A percentile compares a stretch with the other conserved stretches of the same genome.
phyloP scores from a whole-genome alignment of 2,797 vertebrate species.

The Gallinago stenura region DNA sequence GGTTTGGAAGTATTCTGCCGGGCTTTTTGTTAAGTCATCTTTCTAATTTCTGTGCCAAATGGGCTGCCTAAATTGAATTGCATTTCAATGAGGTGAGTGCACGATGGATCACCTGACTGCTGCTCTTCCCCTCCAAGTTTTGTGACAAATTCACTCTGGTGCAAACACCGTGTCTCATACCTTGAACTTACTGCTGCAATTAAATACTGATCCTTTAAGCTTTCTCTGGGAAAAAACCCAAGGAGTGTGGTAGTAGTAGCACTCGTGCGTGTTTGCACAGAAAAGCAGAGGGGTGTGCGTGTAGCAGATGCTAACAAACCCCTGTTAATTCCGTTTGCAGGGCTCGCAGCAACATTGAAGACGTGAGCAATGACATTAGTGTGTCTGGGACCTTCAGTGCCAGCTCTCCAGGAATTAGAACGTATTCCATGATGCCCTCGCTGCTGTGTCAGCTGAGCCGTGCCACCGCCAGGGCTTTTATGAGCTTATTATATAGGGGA shows the following conservation, averaged over 20 bases:
- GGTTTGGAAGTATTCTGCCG: neutral
- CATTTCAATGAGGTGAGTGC: constrained; percentile 43
- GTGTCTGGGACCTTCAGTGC: neutral
- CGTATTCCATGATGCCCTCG: neutral
- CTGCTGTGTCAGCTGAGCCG: constrained; percentile 6
- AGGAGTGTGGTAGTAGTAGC: neutral
- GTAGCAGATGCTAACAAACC: neutral
- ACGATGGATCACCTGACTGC: neutral
- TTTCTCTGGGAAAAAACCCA: neutral
- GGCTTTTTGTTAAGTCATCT: constrained; percentile 57
- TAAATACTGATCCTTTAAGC: constrained; percentile 52
- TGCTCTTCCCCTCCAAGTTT: neutral
- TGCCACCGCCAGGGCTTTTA: neutral
- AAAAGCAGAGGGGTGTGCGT: neutral
- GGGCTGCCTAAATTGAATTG: constrained; percentile 36
- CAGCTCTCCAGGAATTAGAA: constrained; percentile 1
- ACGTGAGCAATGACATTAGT: neutral
- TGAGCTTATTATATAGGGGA: neutral
- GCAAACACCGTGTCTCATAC: neutral
- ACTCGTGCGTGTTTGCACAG: neutral
- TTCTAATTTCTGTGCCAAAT: constrained; percentile 7
- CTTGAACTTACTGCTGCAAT: constrained; percentile 22
- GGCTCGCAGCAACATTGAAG: neutral
- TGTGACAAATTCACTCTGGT: neutral
- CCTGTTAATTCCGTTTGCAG: neutral